Base-by-base conservation (phyloP, 2,888 invertebrate species). In the Romanomermis culicivorax region DNA sequence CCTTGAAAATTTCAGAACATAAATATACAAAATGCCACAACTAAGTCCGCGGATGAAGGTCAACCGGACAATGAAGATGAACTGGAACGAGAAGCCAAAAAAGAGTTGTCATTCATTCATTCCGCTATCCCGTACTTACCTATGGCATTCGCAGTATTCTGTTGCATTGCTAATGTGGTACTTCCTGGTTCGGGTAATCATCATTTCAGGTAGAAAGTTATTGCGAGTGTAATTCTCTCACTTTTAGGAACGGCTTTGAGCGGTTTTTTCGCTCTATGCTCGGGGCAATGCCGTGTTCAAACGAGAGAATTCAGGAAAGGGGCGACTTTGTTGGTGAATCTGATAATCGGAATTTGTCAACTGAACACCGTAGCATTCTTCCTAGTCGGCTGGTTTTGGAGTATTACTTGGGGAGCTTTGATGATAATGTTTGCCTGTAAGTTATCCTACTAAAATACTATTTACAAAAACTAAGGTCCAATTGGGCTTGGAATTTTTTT, bases 341-440 rank as follows among this genome's bases (percentile, higher is more conserved):
- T 82, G 36, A 73, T 86, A 61, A 85, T 91, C 56, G 89, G 87
- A 0, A 75, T 82, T 55, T 80, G 85, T 23, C 93, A 93, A 72
- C 75, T 86, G 64, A 87, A 89, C 74, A 89, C 89, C 26, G 83
- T 91, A 53, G 77, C 89, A 54, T 91, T 93, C 75, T 83, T 91
- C n/a, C 63, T 68, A 52, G 68, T 68, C 51, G 68, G 93, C 23
- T 93, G 91, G 91, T 89, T 91, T 62, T 93, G 93, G 93, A 86
- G 88, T 58, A 81, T 93, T 60, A 88, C 88, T 80, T 93, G 93
- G 93, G 93, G 91, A 1, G 80, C 87, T 61, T 83, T 86, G 65
- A 83, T 91, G 81, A 73, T 91, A 59, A 81, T 80, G 66, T 78
- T 85, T 64, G 82, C 91, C 58, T 80, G 91, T 91, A 72, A 79